Evolutionary conservation across 1,140 invertebrate species (phyloP), one percentile per base, ranked within the genome.

Genomic region (Himalopsyche phryganea): DNA sequence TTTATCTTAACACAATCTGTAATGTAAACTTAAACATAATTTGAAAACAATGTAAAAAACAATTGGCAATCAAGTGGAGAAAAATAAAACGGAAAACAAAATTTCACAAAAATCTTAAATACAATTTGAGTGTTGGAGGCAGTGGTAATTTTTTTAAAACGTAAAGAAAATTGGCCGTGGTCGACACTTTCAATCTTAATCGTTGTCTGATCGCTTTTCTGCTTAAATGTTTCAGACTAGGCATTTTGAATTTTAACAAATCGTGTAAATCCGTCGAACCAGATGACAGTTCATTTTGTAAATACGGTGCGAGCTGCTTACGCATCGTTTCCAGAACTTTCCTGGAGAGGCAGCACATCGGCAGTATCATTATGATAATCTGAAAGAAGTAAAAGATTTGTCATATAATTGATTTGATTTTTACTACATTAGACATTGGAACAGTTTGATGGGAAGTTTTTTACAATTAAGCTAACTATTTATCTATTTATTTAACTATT

Each of bases 31-130:
- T n/a, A n/a, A n/a, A n/a, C n/a, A n/a, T n/a, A n/a, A n/a, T n/a
- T n/a, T n/a, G n/a, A n/a, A n/a, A n/a, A n/a, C n/a, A n/a, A n/a
- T n/a, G n/a, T n/a, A n/a, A n/a, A n/a, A n/a, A n/a, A n/a, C n/a
- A n/a, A n/a, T n/a, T n/a, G n/a, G n/a, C n/a, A n/a, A n/a, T n/a
- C n/a, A n/a, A n/a, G n/a, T n/a, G n/a, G n/a, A n/a, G n/a, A n/a
- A n/a, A n/a, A n/a, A n/a, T n/a, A n/a, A n/a, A n/a, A n/a, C n/a
- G n/a, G n/a, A n/a, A n/a, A n/a, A n/a, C n/a, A n/a, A n/a, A 48
- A 19, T 10, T 40, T 58, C 49, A 63, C 17, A 50, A 46, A 47
- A 42, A 64, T 54, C 62, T 52, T 38, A 64, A 54, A 44, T 60
- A 64, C 1, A 49, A 36, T 52, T 60, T 60, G n/a, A 64, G 44